Evolutionary conservation across 1,140 invertebrate species (phyloP).

Genomic region (Penaeus japonicus): DNA sequence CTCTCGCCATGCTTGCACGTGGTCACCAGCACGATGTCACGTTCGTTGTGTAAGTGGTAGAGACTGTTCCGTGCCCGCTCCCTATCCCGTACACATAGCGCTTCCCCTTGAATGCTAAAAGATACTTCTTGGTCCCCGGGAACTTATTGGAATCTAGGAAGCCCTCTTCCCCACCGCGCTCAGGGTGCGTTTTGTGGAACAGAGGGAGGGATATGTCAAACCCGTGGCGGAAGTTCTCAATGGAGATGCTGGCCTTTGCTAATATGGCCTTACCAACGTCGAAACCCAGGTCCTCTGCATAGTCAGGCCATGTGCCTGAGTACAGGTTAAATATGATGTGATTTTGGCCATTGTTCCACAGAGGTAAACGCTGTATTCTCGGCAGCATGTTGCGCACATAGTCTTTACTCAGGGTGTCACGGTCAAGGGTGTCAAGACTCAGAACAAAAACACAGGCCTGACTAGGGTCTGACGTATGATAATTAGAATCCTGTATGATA

Average conservation of each 20-base stretch:
- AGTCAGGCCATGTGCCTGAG: conserved; percentile 98
- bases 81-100: conserved; percentile 98
- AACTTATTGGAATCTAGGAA: conserved; percentile 83
- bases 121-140: conserved; percentile 85
- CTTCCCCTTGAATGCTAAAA: conserved; percentile 96
- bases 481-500: conserved; percentile 87
- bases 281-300: conserved; percentile 92
- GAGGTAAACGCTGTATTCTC: conserved; percentile 59
- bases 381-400: conserved; percentile 87
- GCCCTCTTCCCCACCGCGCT: conserved; percentile 85
- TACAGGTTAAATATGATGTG: conserved; percentile 99
- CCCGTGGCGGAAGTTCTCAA: conserved; percentile 80
- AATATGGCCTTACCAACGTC: conserved; percentile 94
- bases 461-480: conserved; percentile 87
- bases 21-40: conserved; percentile 94
- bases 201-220: conserved; percentile 98
- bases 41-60: conserved; percentile 96
- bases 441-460: conserved; percentile 95
- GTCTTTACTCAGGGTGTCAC: conserved; percentile 87
- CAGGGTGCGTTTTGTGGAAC: conserved; percentile 93
- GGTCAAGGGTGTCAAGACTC: conserved; percentile 93
- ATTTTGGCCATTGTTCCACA: conserved; percentile 96
- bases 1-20: conserved; percentile 98
- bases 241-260: conserved; percentile 94
- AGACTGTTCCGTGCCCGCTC: conserved; percentile 95